Evolutionary conservation across 2,113 vertebrate species (phyloP), one percentile per base, ranked within the genome.

Genomic region (Gambusia holbrooki): DNA sequence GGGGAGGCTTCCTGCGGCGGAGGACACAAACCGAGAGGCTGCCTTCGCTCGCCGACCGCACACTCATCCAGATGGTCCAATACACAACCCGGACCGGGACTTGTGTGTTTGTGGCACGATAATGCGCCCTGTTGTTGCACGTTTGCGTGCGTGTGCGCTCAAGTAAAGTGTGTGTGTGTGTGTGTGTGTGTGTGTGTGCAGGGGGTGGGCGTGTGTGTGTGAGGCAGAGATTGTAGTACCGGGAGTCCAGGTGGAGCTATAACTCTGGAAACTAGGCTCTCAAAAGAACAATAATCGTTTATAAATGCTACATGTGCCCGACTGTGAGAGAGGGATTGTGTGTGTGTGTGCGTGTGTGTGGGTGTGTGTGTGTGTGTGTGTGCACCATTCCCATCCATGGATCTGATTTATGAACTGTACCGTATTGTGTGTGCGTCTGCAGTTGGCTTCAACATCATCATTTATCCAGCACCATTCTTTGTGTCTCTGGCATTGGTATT

Each of bases 221-320:
- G 28, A 66, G 71, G 65, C 67, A 67, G 29, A 73, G 72, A 74
- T n/a, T 66, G 62, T 76, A 80, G 67, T 15, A 3, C 73, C 45
- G 74, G 68, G 73, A 74, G 73, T 84, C 82, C 84, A 76, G 62
- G 66, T 85, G 75, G 74, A 85, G 37, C 40, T 42, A 65, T 82
- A 74, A 66, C 67, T 77, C 75, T 64, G 61, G 61, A 77, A 64
- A 51, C 67, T 28, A 51, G 66, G 25, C 69, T 77, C 73, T 75
- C 67, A n/a, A 37, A 51, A 45, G 60, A 88, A 75, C 51, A 69
- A 19, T 71, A 61, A 84, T 81, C 35, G 70, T 78, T 76, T 30
- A 54, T 30, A 58, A 22, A 19, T 5, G 17, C 27, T 69, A 32
- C 66, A 68, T 64, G 3, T 48, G 65, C 10, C 17, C 25, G 30